Base-by-base conservation (phyloP, 2,888 invertebrate genomes). In the Drosophila mayaguana region DNA sequence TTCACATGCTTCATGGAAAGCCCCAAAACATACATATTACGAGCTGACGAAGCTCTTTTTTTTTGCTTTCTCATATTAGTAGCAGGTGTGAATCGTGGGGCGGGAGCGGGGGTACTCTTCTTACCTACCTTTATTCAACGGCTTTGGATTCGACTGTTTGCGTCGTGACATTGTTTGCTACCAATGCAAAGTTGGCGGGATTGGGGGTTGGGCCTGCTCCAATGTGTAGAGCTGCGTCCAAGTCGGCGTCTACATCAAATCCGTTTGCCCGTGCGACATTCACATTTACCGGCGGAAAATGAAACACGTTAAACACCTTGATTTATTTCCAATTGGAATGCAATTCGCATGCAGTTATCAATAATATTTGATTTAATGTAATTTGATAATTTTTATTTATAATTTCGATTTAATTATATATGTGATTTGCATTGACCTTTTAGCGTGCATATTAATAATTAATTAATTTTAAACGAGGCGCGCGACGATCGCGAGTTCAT, bases 111-210 rank as follows among this genome's bases (percentile, higher is more conserved):
- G 11, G 2, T 12, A 6, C 28, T 8, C 43, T 62, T 6, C 32
- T 14, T 20, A 67, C 84, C 78, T 94, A 98, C 98, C 96, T 97
- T 98, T 98, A 92, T 97, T 92, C 85, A 93, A 95, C 93, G 98
- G 97, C 94, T 98, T 98, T 90, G 98, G 98, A 94, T 98, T 97
- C 94, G 97, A 97, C 95, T 98, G 98, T 95, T 98, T 98, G 94
- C 98, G 95, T 93, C 98, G 96, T 93, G 98, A 98, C 97, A 98
- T 98, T 90, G 84, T 88, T 73, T 78, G 81, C 60, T 48, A 38
- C 75, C 81, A 83, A 72, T 78, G 74, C 77, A 84, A 78, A 80
- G 75, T 77, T 50, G 48, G 28, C 18, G 28, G 46, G 28, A 18
- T 28, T 32, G 28, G 76, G 72, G 25, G 8, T 20, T 22, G 46